A percentile compares a stretch with the other conserved stretches of the same genome.
phyloP scores from a whole-genome alignment of 2,888 invertebrate species.

The Melanostoma scalare region DNA sequence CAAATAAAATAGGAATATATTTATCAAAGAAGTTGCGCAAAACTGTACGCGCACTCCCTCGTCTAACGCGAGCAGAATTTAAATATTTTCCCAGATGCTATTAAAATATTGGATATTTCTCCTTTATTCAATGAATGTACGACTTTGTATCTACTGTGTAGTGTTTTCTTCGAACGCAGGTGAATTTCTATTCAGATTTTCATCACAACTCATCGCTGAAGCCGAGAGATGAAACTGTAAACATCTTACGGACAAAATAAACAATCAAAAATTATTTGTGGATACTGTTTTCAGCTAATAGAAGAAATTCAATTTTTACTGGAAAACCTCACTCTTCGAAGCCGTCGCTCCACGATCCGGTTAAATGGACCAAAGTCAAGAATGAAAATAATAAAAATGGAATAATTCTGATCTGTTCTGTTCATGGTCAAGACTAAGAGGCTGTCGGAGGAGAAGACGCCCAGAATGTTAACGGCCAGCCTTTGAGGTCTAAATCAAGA shows the following conservation, averaged over 20 bases:
- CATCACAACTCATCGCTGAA: slow-evolving; percentile 10
- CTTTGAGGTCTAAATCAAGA: slow-evolving; percentile 18
- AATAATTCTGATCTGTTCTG: slow-evolving; percentile 8
- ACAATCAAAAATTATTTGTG: slow-evolving; percentile 11
- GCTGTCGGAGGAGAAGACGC: slow-evolving; percentile 1
- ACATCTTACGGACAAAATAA: slow-evolving; percentile 51
- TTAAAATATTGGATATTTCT: slow-evolving; percentile 24
- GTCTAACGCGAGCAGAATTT: slow-evolving; percentile 52
- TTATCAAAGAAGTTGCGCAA: slow-evolving; percentile 62
- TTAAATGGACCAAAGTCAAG: slow-evolving; percentile 54
- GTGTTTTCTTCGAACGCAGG: slow-evolving; percentile 12
- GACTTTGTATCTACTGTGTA: no score
- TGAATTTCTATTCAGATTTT: slow-evolving; percentile 47
- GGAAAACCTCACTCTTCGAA: slow-evolving; percentile 56
- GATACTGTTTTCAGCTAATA: slow-evolving; percentile 3
- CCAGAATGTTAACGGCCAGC: slow-evolving; percentile 22
- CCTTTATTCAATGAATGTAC: not conserved
- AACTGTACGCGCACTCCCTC: slow-evolving; percentile 44
- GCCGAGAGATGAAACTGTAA: slow-evolving; percentile 27
- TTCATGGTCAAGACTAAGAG: slow-evolving; percentile 56
- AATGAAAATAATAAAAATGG: slow-evolving; percentile 31
- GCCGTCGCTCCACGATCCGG: not conserved
- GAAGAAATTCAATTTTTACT: slow-evolving; percentile 32
- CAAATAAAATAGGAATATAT: slow-evolving; percentile 13
- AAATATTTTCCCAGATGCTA: not conserved